Base-by-base conservation (phyloP, 2,888 invertebrate species). In the Lagria hirta region DNA sequence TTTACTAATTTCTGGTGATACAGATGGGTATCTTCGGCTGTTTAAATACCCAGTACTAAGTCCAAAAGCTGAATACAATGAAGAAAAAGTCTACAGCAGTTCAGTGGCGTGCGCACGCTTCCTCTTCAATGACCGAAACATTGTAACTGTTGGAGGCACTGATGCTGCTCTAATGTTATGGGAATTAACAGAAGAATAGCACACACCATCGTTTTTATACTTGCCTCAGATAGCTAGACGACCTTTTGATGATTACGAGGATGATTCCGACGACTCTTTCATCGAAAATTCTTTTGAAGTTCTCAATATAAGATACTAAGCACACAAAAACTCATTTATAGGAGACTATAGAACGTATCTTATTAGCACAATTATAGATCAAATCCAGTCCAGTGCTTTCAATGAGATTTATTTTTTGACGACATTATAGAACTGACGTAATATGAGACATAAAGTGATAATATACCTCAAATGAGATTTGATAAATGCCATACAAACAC, bases 111-210 rank as follows among this genome's bases (percentile, higher is more conserved):
- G 83, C 45, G 84, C 86, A 0, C 79, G 88, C 24, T 94, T 94
- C 73, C 75, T 92, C 10, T 88, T 83, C 73, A 91, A 92, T 64
- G 92, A 93, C 70, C 82, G 88, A 37, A 88, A 86, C 62, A 75
- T 93, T 46, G 84, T 91, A 36, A 88, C 88, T 10, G 84, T 89
- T 5, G 93, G 94, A 2, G 93, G 93, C 17, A 81, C 84, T 51
- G 93, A 93, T 66, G 92, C 92, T 14, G 86, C 88, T 4, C 79
- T 94, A 21, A 89, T 94, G 87, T 80, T 93, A 52, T 94, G 93
- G 92, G 89, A 90, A 71, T 74, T 91, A 50, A 84, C 86, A 61
- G 86, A 86, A 62, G 86, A 87, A 75, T 87, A 84, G 77, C 79
- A 68, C 43, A 60, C 60, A 58, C 58, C 56, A 38, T 43, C 41